Evolutionary conservation across 1,140 invertebrate genomes (phyloP).

Genomic region (Saccostrea cuccullata): DNA sequence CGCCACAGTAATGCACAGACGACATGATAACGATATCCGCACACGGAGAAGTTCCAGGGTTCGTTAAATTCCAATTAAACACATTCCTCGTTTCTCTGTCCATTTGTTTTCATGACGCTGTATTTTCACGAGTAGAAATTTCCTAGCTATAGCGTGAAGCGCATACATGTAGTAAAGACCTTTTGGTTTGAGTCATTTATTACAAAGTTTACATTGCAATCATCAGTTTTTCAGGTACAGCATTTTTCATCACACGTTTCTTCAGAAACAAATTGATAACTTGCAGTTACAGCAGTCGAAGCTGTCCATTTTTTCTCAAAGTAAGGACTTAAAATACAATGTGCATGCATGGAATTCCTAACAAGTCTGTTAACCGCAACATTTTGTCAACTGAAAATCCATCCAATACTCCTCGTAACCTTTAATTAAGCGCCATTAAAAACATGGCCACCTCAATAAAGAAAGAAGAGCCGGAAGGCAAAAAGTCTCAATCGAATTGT

Average conservation of each 20-base stretch:
- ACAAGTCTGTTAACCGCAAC: not conserved
- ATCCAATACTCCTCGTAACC: not conserved
- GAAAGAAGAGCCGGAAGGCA: not conserved
- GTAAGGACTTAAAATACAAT: too few species aligned
- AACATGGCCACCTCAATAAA: not conserved
- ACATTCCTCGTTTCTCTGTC: not conserved
- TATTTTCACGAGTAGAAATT: not conserved
- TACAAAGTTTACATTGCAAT: too few species aligned
- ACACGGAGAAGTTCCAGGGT: not conserved
- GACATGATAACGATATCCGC: not conserved
- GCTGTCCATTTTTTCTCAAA: not conserved
- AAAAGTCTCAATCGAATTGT: not conserved
- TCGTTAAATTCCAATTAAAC: constrained; percentile 9
- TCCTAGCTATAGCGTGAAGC: too few species aligned
- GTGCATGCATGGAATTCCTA: not conserved
- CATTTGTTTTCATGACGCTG: not conserved
- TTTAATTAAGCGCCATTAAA: constrained; percentile 22
- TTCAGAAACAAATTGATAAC: not conserved
- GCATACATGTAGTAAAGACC: too few species aligned
- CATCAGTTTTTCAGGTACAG: too few species aligned
- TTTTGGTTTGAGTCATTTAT: too few species aligned
- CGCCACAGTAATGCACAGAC: not conserved
- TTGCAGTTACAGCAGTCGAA: too few species aligned
- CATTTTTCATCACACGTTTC: not conserved
- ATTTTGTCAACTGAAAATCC: too few species aligned